Evolutionary conservation across 2,113 vertebrate species (phyloP), one percentile per base, ranked within the genome.

Genomic region (Mormyrus iriodes): DNA sequence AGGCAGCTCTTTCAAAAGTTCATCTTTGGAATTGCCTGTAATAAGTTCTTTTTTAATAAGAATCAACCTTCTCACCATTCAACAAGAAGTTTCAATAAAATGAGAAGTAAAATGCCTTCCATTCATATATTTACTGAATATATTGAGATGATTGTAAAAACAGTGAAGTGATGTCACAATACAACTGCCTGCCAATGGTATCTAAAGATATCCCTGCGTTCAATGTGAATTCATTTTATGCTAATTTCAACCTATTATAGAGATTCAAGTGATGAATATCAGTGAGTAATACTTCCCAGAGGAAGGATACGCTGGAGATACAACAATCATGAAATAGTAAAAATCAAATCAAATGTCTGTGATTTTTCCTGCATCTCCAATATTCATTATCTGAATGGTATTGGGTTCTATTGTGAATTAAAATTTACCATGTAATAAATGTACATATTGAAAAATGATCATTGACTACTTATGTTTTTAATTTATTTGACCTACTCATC

Each of bases 361-460:
- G 13, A 31, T 86, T 55, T 53, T 51, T 51, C n/a, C n/a, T 55
- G 27, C 27, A 86, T 86, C 44, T 19, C 51, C 12, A 86, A n/a
- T 53, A 55, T 15, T 86, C 49, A 35, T 55, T 86, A 86, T 53
- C 85, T 55, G 85, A 86, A 53, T 8, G 48, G 27, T 86, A 53
- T 39, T 86, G 49, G 44, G 48, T 52, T 86, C 44, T 53, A 21
- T 86, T 86, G 85, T 86, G 85, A 53, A 86, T 83, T 44, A 19
- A 31, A 19, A 13, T 86, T 53, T 15, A 86, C 10, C 46, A 53
- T 53, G 44, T 48, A 86, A 86, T 86, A 86, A 86, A 86, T 86
- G 51, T 86, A 53, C 82, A 17, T 19, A 31, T 53, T 35, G 12
- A 31, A 86, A 86, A 53, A 86, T 55, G n/a, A 31, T 13, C 17